Evolutionary conservation across 1,140 invertebrate species (phyloP).

Genomic region (Platyscapa corneri): DNA sequence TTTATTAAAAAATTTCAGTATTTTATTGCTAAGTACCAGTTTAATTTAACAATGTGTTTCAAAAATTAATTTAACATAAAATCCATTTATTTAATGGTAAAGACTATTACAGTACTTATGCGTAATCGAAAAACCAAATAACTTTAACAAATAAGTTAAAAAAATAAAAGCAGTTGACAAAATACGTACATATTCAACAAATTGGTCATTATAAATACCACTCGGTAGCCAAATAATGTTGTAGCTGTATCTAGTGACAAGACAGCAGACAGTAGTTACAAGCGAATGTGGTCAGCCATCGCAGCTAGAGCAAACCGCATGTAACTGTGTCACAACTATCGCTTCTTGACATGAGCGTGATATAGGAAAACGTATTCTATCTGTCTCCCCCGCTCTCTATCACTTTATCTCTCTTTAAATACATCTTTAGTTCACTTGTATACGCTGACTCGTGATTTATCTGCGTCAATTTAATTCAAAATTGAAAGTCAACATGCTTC

Average conservation of each 20-base stretch:
- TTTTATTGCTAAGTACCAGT: too few species aligned
- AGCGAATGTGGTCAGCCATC: conserved; percentile 22
- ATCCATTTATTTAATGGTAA: too few species aligned
- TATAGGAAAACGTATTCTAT: background rate
- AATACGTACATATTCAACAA: background rate
- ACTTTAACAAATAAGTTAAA: background rate
- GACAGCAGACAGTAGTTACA: conserved; percentile 22
- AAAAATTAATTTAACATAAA: too few species aligned
- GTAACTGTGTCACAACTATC: conserved; percentile 28
- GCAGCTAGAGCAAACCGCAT: conserved; percentile 10
- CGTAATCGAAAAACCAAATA: too few species aligned
- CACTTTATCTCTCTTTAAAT: conserved; percentile 4
- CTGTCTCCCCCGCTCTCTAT: too few species aligned
- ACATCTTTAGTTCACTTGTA: background rate
- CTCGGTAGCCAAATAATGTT: conserved; percentile 15
- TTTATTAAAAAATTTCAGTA: background rate
- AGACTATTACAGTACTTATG: too few species aligned
- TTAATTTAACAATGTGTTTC: too few species aligned
- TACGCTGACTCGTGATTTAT: conserved; percentile 5
- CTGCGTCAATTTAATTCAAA: conserved; percentile 21
- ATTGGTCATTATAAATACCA: conserved; percentile 24
- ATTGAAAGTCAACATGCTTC: conserved; percentile 34
- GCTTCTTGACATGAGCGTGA: conserved; percentile 5
- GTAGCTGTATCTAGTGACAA: conserved; percentile 10
- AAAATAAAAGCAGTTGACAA: background rate